Evolutionary conservation across 92 coral and sea anemone species (phyloP).

Genomic region (Parazoanthus darwini): DNA sequence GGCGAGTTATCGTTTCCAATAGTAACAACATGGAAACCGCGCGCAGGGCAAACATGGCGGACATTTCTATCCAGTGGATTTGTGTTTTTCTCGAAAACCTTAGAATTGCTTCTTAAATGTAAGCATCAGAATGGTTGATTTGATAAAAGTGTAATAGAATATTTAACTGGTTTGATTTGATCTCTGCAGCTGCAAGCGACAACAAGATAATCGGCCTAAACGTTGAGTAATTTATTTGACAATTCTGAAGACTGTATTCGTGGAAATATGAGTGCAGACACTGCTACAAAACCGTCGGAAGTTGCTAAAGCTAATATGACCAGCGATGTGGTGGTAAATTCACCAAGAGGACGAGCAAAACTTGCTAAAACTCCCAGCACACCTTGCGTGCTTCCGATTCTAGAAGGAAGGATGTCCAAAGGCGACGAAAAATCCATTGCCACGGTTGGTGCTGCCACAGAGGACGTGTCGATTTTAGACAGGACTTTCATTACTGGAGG

Average conservation of each 20-base stretch:
- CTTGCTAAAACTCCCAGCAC: slow-evolving; percentile 65
- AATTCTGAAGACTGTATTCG: background rate
- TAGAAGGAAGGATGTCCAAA: slow-evolving; percentile 67
- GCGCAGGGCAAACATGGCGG: slow-evolving; percentile 76
- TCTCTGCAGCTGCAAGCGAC: background rate
- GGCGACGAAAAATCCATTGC: slow-evolving; percentile 57
- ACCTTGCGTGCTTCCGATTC: slow-evolving; percentile 88
- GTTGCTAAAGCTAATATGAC: slow-evolving; percentile 37
- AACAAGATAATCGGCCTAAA: too few relatives aligned
- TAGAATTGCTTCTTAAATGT: background rate
- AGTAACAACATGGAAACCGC: background rate
- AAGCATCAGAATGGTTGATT: slow-evolving; percentile 3
- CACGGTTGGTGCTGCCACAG: slow-evolving; percentile 42
- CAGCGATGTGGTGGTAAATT: slow-evolving; percentile 46
- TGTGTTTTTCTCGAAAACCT: background rate
- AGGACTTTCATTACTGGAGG: slow-evolving; percentile 66
- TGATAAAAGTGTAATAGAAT: background rate
- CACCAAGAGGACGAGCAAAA: slow-evolving; percentile 67
- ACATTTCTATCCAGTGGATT: slow-evolving; percentile 8
- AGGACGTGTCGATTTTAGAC: slow-evolving; percentile 55
- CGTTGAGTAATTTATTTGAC: background rate
- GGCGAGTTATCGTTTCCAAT: slow-evolving; percentile 33
- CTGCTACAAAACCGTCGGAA: slow-evolving; percentile 64
- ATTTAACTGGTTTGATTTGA: too few relatives aligned
- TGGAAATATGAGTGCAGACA: slow-evolving; percentile 72